phyloP scores from a whole-genome alignment of 2,113 vertebrate species.

The Girardinichthys multiradiatus region DNA sequence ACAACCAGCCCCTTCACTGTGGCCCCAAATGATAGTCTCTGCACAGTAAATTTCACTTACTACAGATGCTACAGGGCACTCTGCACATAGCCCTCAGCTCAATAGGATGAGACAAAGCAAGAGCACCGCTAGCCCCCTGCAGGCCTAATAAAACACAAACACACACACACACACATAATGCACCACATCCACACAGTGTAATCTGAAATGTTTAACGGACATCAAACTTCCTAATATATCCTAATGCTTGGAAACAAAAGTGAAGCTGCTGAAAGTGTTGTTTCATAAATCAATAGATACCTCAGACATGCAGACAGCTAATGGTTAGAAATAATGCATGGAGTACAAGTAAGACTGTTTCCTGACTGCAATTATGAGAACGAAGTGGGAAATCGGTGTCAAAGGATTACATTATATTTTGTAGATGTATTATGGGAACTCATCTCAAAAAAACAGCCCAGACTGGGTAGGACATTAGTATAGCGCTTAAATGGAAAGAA shows the following conservation, averaged over 20 bases:
- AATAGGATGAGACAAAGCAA: constrained; percentile 70
- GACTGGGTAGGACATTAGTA: not conserved
- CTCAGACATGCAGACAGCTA: constrained; percentile 3
- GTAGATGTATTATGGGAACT: constrained; percentile 40
- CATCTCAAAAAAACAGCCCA: constrained; percentile 7
- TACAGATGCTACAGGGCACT: constrained; percentile 84
- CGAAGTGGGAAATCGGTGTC: constrained; percentile 11
- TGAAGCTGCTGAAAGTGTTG: not conserved
- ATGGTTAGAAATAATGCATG: constrained; percentile 13
- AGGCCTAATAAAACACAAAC: constrained; percentile 75
- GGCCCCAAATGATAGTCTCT: constrained; percentile 6
- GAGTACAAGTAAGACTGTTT: constrained; percentile 21
- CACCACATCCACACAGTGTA: constrained; percentile 22
- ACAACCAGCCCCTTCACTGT: constrained; percentile 22
- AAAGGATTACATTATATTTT: constrained; percentile 14
- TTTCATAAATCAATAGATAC: constrained; percentile 1
- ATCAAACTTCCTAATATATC: not conserved
- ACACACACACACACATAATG: constrained; percentile 29
- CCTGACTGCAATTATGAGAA: constrained; percentile 32
- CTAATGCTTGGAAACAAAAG: not conserved
- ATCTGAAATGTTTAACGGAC: not conserved
- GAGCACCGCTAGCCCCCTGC: constrained; percentile 73
- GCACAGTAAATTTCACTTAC: constrained; percentile 77
- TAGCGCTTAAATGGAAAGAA: not conserved
- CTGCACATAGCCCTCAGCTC: constrained; percentile 78